phyloP scores from a whole-genome alignment of 2,113 vertebrate genomes.

The Anoura caudifer region DNA sequence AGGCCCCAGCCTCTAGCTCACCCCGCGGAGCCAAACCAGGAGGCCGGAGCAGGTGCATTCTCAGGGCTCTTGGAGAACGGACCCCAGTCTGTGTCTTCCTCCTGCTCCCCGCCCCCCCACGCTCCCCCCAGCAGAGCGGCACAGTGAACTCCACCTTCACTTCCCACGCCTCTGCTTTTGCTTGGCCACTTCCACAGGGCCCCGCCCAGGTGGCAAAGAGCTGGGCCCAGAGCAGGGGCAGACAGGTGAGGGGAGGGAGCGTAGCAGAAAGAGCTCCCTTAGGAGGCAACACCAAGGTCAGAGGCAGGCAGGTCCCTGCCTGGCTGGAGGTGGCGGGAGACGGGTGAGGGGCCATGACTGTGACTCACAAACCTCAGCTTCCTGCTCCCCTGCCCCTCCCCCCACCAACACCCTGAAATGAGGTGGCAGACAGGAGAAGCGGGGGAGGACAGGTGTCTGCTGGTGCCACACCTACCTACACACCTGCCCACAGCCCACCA shows the following conservation, averaged over 20 bases:
- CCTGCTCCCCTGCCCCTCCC: conserved; percentile 45
- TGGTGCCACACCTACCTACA: neutral
- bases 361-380: conserved; percentile 74
- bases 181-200: neutral
- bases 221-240: neutral
- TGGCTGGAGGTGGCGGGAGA: neutral
- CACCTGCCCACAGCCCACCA: neutral
- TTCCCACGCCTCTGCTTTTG: neutral
- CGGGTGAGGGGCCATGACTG: neutral
- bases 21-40: neutral
- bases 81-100: neutral
- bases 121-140: neutral
- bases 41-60: accelerated
- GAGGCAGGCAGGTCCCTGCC: neutral
- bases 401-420: neutral
- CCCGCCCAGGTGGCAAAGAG: neutral
- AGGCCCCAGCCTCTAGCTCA: neutral
- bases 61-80: accelerated
- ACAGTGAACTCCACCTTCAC: neutral
- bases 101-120: too few relatives aligned
- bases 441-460: conserved; percentile 43
- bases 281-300: neutral
- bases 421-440: neutral
- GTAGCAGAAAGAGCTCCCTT: neutral
- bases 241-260: neutral